Evolutionary conservation across 2,888 invertebrate species (phyloP).

Genomic region (Drosophila multiciliata): DNA sequence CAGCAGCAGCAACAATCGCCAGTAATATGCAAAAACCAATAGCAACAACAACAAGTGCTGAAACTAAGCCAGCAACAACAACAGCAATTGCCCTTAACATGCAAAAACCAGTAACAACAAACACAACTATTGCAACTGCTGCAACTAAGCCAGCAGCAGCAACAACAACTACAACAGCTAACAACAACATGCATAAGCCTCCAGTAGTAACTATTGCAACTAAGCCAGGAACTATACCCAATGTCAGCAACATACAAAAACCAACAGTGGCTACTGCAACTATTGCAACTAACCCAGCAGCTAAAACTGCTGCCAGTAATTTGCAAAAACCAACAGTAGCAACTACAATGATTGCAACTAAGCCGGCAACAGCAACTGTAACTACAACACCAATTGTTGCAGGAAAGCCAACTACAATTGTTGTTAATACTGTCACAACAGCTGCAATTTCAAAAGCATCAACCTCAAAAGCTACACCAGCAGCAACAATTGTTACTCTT

Average conservation of each 20-base stretch:
- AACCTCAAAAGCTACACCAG: neutral
- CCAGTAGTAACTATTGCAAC: neutral
- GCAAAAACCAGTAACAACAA: slow-evolving; percentile 1
- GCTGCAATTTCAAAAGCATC: slow-evolving; percentile 10
- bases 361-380: neutral
- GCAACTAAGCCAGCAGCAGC: slow-evolving; percentile 6
- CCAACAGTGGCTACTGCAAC: neutral
- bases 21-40: slow-evolving; percentile 2
- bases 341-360: slow-evolving; percentile 5
- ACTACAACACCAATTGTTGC: neutral
- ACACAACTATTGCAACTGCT: neutral
- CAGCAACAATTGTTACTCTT: slow-evolving; percentile 6
- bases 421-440: slow-evolving; percentile 7
- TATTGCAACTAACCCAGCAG: slow-evolving; percentile 9
- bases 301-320: slow-evolving; percentile 4
- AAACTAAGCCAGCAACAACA: too few species aligned
- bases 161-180: neutral
- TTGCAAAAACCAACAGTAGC: neutral
- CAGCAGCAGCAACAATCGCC: neutral
- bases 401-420: slow-evolving; percentile 16
- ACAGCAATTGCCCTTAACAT: neutral
- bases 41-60: neutral
- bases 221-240: slow-evolving; percentile 5
- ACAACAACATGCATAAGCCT: slow-evolving; percentile 1
- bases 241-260: neutral